Evolutionary conservation across 1,140 invertebrate genomes (phyloP).

Genomic region (Tenebrio molitor): DNA sequence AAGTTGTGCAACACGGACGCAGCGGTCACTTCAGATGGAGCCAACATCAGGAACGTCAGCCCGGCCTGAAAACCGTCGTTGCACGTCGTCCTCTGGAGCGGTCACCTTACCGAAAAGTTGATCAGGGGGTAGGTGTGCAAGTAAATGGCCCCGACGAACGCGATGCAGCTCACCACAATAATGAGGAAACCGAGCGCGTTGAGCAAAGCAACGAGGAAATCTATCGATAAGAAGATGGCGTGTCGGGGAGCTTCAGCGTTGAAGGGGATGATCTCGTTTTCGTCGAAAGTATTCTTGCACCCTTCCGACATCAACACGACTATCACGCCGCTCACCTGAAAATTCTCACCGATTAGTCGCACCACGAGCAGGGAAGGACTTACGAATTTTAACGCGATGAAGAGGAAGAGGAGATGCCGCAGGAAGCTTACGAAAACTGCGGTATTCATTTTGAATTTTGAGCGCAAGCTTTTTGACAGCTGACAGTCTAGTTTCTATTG

Average conservation of each 20-base stretch:
- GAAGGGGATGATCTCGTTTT: too few relatives aligned
- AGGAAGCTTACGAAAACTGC: background rate
- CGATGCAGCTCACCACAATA: background rate
- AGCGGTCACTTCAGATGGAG: too few relatives aligned
- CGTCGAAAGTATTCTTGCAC: too few relatives aligned
- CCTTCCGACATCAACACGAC: background rate
- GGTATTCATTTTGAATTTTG: slow-evolving; percentile 1
- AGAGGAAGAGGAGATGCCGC: background rate
- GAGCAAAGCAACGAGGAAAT: too few relatives aligned
- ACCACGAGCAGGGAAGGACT: background rate
- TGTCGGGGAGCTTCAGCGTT: too few relatives aligned
- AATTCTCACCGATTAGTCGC: background rate
- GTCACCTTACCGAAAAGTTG: background rate
- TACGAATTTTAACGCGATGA: background rate
- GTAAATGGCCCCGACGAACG: background rate
- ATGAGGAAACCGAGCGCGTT: too few relatives aligned
- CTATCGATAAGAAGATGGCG: too few relatives aligned
- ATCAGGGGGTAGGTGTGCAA: background rate
- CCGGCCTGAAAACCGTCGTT: too few relatives aligned
- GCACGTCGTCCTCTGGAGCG: background rate
- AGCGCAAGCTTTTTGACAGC: too few relatives aligned
- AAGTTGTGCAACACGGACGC: too few relatives aligned
- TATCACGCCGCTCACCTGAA: background rate
- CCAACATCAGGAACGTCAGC: too few relatives aligned
- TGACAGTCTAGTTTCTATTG: too few relatives aligned